Conservation (phyloP, 2,888 invertebrate genomes). For the Protodeltote pygarga region DNA sequence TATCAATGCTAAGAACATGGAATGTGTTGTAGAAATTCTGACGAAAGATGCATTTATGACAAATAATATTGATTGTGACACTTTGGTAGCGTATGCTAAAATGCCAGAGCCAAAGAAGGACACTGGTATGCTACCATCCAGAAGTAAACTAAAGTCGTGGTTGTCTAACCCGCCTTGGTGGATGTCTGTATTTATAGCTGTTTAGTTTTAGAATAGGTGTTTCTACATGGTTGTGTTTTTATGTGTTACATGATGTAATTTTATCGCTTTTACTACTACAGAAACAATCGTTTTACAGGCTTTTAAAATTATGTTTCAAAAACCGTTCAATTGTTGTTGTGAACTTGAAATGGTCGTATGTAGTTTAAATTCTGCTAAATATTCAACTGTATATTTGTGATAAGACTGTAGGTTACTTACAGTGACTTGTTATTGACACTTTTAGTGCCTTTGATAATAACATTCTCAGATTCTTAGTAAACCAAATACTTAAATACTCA, state of each 20-base stretch:
- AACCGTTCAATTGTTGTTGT: too few species aligned
- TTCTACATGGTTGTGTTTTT: not conserved
- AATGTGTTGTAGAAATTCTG: slow-evolving; percentile 72
- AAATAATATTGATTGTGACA: slow-evolving; percentile 68
- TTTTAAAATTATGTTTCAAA: not conserved
- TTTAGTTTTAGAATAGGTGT: slow-evolving; percentile 45
- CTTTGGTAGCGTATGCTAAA: slow-evolving; percentile 68
- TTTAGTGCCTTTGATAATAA: too few species aligned
- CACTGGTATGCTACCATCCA: slow-evolving; percentile 61
- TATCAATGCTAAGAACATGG: slow-evolving; percentile 59
- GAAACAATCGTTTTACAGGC: too few species aligned
- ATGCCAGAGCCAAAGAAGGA: slow-evolving; percentile 68
- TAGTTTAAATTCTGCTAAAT: too few species aligned
- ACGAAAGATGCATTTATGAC: slow-evolving; percentile 60
- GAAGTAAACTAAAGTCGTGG: slow-evolving; percentile 70
- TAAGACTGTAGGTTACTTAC: too few species aligned
- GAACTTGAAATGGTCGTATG: too few species aligned
- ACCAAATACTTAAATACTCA: too few species aligned
- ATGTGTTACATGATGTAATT: too few species aligned
- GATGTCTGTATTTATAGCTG: slow-evolving; percentile 75
- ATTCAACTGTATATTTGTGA: too few species aligned
- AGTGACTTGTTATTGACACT: too few species aligned
- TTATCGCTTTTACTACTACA: too few species aligned
- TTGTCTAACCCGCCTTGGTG: slow-evolving; percentile 79
- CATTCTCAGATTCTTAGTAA: too few species aligned